Evolutionary conservation across 2,888 invertebrate species (phyloP).

Genomic region (Ernsta delagoae): DNA sequence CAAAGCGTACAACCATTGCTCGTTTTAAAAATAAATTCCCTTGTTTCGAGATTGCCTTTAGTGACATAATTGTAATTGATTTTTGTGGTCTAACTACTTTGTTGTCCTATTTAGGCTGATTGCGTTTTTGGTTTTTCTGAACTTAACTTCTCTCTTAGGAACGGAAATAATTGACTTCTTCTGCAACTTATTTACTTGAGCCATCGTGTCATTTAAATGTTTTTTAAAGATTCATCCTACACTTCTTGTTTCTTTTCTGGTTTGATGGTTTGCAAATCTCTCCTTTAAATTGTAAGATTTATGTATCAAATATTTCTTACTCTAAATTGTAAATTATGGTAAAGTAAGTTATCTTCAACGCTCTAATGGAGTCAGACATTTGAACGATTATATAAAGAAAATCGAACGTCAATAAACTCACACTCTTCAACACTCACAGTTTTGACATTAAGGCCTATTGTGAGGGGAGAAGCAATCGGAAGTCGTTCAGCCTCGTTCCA

Average conservation of each 20-base stretch:
- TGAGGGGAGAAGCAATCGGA: constrained; percentile 67
- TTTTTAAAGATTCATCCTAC: not conserved
- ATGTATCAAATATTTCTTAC: too few species aligned
- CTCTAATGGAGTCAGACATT: constrained; percentile 11
- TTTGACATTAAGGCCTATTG: constrained; percentile 59
- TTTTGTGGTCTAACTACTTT: constrained; percentile 43
- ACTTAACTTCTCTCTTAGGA: constrained; percentile 20
- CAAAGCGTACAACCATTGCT: constrained; percentile 52
- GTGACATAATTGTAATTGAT: constrained; percentile 60
- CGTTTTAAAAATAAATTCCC: constrained; percentile 61
- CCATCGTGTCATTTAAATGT: constrained; percentile 5
- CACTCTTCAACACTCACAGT: constrained; percentile 45
- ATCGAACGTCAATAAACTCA: constrained; percentile 43
- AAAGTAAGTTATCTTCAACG: not conserved
- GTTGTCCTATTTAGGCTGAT: constrained; percentile 33
- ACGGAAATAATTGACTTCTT: constrained; percentile 1
- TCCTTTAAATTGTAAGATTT: not conserved
- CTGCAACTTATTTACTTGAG: constrained; percentile 18
- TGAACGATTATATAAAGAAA: constrained; percentile 19
- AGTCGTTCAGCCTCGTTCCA: constrained; percentile 60
- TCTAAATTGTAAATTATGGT: not conserved
- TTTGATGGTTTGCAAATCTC: constrained; percentile 13
- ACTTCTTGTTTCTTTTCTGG: not conserved
- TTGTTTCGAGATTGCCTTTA: constrained; percentile 49
- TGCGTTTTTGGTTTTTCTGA: constrained; percentile 25